Evolutionary conservation across 2,113 vertebrate species (phyloP).

Genomic region (Proteles cristata): DNA sequence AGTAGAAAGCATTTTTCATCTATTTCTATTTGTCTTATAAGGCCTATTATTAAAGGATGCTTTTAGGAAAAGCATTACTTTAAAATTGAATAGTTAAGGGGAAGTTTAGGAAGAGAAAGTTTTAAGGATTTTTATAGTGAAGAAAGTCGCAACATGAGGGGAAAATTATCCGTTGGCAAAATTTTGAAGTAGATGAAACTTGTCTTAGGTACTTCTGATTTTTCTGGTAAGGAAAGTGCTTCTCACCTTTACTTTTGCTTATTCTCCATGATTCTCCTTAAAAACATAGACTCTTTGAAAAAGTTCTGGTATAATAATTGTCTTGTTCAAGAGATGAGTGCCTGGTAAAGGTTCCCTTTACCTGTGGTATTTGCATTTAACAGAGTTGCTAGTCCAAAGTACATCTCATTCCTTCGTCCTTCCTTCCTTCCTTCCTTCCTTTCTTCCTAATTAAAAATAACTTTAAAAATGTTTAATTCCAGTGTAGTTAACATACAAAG

Average conservation of each 20-base stretch:
- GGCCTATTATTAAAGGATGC: neutral
- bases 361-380: neutral
- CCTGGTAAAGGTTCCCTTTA: neutral
- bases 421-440: neutral
- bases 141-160: neutral
- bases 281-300: neutral
- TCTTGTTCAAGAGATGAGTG: neutral
- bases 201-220: neutral
- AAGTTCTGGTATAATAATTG: neutral
- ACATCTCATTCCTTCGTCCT: neutral
- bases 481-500: neutral
- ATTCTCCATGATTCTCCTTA: neutral
- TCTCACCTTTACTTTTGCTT: neutral
- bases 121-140: neutral
- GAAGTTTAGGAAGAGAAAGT: slow-evolving; percentile 15
- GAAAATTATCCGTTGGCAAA: neutral
- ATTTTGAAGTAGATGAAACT: neutral
- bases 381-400: neutral
- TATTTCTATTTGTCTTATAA: slow-evolving; percentile 30
- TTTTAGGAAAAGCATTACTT: slow-evolving; percentile 31
- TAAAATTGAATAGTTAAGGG: neutral
- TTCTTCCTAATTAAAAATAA: neutral
- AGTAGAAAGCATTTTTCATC: neutral
- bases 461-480: neutral
- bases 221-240: neutral